Base-by-base conservation (phyloP, 2,797 vertebrate genomes). In the Thripadectes ignobilis region DNA sequence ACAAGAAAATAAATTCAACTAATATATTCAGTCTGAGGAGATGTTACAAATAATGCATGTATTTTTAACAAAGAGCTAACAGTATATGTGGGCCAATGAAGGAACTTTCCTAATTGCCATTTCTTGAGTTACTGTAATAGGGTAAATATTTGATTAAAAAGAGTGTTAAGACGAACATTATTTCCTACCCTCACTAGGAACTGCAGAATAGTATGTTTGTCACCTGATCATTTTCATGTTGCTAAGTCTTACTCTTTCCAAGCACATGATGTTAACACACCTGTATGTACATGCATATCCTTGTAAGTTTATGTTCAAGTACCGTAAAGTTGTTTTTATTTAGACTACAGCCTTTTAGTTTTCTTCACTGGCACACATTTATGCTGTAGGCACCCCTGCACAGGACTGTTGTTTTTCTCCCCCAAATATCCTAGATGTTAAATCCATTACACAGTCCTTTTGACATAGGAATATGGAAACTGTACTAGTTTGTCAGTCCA, bases 341-440 rank as follows among this genome's bases (percentile, higher is more conserved):
- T 36, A 36, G 30, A 22, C 24, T 55, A n/a, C 10, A 89, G 9
- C 2, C 1, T 48, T 80, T 83, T 32, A 34, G 8, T 22, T 59
- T 84, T 72, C 22, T 74, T 91, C 34, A 22, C 22, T 38, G 15
- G 3, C 7, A 65, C 19, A 19, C 5, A 24, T 23, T 59, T 52
- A 26, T 41, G 27, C 6, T 52, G 21, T 34, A 65, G 21, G 10
- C 12, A 69, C 6, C 26, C 11, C 16, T 73, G 23, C 29, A 58
- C 5, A 61, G 17, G 19, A 73, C 22, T 69, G 4, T 2, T 48
- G 12, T 0, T 4, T 24, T 67, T 73, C 34, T 23, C 4, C 1
- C 0, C 3, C 0, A 1, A 4, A 87, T 84, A n/a, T 34, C 12
- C 32, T 39, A 54, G 27, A 34, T 29, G 0, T 41, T 66, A 62